Evolutionary conservation across 53 echinoderm and acorn worm species (phyloP).

Genomic region (Zoroaster sp.): DNA sequence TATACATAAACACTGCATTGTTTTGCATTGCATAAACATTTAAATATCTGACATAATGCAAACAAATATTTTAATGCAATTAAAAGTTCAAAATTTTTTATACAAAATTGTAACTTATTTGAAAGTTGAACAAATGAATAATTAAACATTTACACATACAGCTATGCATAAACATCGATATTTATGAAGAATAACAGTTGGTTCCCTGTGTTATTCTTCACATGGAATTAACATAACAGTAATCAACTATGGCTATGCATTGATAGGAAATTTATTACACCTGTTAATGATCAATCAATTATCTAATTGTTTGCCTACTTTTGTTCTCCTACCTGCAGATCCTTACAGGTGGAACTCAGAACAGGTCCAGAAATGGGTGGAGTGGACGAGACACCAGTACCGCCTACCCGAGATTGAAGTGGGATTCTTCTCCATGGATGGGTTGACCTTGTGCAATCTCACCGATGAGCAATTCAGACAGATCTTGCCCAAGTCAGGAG

Average conservation of each 20-base stretch:
- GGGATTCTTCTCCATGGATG: conserved; percentile 71
- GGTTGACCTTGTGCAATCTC: conserved; percentile 68
- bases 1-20: conserved; percentile 48
- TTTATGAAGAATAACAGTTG: background rate
- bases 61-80: background rate
- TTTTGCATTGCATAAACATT: conserved; percentile 6
- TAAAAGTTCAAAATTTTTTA: background rate
- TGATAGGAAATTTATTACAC: background rate
- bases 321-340: conserved; percentile 22
- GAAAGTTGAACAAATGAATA: background rate
- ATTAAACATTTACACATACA: too few relatives aligned
- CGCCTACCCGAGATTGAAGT: conserved; percentile 64
- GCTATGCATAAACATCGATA: too few relatives aligned
- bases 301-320: background rate
- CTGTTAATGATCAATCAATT: background rate
- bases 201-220: background rate
- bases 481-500: conserved; percentile 72
- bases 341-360: conserved; percentile 59
- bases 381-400: conserved; percentile 58
- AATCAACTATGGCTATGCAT: background rate
- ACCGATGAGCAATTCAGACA: conserved; percentile 69
- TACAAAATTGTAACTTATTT: background rate
- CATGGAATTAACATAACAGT: background rate
- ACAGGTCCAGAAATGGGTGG: conserved; percentile 60
- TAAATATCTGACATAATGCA: background rate